Conservation (phyloP, 1,140 invertebrate species). For the Brachionus manjavacas region DNA sequence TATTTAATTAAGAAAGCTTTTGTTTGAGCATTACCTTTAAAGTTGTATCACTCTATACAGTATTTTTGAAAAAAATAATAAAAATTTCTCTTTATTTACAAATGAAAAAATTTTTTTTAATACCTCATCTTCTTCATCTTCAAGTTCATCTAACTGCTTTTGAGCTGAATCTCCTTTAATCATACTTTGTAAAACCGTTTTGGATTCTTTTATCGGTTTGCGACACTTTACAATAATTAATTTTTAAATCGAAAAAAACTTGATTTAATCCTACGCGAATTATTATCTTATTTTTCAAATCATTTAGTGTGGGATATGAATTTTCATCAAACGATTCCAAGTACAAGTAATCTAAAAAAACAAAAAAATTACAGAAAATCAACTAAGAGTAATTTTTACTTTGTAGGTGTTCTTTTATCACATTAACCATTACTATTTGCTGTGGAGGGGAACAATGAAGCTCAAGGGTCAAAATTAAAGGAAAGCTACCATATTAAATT, state of each 20-base stretch:
- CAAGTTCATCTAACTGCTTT: background rate
- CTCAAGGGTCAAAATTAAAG: constrained; percentile 24
- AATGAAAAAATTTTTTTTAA: background rate
- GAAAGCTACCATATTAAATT: background rate
- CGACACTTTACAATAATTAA: background rate
- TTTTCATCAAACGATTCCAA: background rate
- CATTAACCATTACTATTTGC: constrained; percentile 17
- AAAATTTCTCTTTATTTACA: background rate
- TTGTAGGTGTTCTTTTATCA: constrained; percentile 37
- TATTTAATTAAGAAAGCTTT: background rate
- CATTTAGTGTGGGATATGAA: background rate
- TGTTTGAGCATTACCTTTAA: background rate
- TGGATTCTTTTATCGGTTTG: background rate
- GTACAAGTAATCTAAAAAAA: background rate
- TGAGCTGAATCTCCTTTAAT: background rate
- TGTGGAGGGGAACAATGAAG: constrained; percentile 25
- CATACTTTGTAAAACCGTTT: background rate
- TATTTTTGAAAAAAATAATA: background rate
- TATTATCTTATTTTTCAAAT: constrained; percentile 29
- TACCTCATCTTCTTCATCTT: background rate
- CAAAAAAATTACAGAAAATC: background rate
- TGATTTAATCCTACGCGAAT: background rate
- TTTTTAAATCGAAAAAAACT: background rate
- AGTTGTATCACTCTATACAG: background rate
- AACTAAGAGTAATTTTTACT: background rate